Evolutionary conservation across 2,797 vertebrate genomes (phyloP).

Genomic region (Sandelia bainsii): DNA sequence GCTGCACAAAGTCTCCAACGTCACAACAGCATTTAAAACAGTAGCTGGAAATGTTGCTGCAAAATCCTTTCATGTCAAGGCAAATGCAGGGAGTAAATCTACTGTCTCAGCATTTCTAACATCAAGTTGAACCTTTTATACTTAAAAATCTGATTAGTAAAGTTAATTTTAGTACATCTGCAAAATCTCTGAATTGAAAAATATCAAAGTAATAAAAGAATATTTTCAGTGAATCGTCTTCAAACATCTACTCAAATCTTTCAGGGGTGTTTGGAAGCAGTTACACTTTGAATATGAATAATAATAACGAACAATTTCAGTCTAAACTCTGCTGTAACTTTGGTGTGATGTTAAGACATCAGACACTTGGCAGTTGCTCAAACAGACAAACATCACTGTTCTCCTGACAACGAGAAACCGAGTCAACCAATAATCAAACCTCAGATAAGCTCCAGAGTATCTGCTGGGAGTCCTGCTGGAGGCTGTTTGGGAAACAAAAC

Average conservation of each 20-base stretch:
- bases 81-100: no score
- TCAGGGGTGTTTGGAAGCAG: not conserved
- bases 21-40: no score
- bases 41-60: no score
- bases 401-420: no score
- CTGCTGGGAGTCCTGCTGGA: not conserved
- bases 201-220: not conserved
- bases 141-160: not conserved
- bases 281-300: not conserved
- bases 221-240: no score
- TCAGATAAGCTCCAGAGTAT: fast-evolving
- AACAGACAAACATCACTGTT: not conserved
- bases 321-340: not conserved
- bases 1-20: no score
- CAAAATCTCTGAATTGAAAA: slow-evolving; percentile 9
- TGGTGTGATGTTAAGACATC: not conserved
- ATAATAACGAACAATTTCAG: no score
- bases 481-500: not conserved
- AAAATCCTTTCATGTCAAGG: no score
- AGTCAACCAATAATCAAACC: slow-evolving; percentile 2
- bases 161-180: slow-evolving; percentile 16
- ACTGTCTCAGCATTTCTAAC: no score
- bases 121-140: not conserved
- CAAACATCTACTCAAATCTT: not conserved
- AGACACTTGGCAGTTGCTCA: no score